Evolutionary conservation across 2,113 vertebrate genomes (phyloP).

Genomic region (Haemorhous mexicanus): DNA sequence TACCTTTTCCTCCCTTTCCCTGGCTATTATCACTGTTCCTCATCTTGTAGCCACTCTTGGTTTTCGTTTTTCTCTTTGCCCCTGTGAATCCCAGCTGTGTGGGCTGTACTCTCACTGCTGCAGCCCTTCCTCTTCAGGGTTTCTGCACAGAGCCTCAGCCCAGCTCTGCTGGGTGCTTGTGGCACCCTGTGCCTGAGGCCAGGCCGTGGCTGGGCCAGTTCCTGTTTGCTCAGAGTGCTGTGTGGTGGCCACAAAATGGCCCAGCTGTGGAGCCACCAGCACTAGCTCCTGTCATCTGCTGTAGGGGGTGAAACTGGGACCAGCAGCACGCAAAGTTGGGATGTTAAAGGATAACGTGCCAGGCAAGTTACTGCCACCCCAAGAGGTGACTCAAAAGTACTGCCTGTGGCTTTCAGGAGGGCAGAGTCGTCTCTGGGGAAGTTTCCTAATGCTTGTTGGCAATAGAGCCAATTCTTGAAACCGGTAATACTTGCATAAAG

Average conservation of each 20-base stretch:
- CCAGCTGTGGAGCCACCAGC: fast-evolving
- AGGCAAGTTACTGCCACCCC: neutral
- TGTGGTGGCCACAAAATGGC: fast-evolving
- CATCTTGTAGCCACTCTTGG: neutral
- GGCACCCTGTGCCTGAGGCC: neutral
- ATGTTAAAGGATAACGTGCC: fast-evolving
- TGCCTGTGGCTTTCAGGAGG: neutral
- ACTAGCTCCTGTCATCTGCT: fast-evolving
- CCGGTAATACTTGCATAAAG: neutral
- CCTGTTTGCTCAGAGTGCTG: neutral
- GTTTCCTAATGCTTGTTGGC: neutral
- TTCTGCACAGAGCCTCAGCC: neutral
- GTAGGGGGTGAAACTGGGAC: no score
- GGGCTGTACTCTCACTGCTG: fast-evolving
- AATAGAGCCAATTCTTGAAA: neutral
- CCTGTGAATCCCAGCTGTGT: fast-evolving
- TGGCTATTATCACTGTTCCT: neutral
- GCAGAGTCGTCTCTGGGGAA: neutral
- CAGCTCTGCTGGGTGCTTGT: neutral
- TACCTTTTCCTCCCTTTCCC: neutral
- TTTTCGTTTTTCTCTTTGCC: neutral
- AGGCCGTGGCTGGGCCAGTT: neutral
- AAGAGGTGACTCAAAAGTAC: neutral
- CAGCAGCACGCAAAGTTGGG: neutral
- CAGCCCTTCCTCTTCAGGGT: neutral